Percentiles rank a stretch among this genome's conserved stretches.
Conservation (phyloP, 2,797 vertebrate genomes). For the Cetoscarus ocellatus region DNA sequence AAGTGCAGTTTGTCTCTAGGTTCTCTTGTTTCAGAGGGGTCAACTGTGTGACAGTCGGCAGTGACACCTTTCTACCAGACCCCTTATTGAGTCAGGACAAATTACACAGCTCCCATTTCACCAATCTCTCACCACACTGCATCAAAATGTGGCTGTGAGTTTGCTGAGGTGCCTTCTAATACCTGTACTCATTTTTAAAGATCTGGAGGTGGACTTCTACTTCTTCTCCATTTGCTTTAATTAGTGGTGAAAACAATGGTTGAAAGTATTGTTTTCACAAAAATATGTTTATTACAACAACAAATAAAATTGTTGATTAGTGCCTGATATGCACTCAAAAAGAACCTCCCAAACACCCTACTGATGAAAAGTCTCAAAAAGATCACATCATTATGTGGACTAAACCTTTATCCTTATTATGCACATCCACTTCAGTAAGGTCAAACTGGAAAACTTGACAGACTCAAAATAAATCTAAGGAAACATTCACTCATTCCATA, state of each 20-base stretch:
- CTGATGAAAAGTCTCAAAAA: not conserved
- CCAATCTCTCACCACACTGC: slow-evolving; percentile 50
- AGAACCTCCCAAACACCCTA: not conserved
- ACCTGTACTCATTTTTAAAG: not conserved
- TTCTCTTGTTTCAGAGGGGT: slow-evolving; percentile 75
- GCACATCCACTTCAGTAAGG: not conserved
- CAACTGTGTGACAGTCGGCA: slow-evolving; percentile 75
- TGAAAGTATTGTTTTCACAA: not conserved
- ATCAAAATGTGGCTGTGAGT: slow-evolving; percentile 16
- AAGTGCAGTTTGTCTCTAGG: slow-evolving; percentile 65
- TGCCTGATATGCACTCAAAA: too few species aligned
- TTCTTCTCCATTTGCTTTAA: not conserved
- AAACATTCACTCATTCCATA: too few species aligned
- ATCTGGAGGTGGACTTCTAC: not conserved
- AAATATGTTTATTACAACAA: not conserved
- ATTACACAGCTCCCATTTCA: slow-evolving; percentile 71
- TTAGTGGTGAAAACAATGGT: not conserved
- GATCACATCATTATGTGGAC: slow-evolving; percentile 1
- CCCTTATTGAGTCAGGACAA: slow-evolving; percentile 64
- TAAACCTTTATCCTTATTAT: not conserved
- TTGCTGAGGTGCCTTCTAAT: not conserved
- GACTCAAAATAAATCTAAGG: too few species aligned
- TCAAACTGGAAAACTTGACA: not conserved
- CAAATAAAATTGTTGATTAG: not conserved
- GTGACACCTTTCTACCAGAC: slow-evolving; percentile 65